Conservation (phyloP, 2,113 vertebrate genomes). For the Condylura cristata region DNA sequence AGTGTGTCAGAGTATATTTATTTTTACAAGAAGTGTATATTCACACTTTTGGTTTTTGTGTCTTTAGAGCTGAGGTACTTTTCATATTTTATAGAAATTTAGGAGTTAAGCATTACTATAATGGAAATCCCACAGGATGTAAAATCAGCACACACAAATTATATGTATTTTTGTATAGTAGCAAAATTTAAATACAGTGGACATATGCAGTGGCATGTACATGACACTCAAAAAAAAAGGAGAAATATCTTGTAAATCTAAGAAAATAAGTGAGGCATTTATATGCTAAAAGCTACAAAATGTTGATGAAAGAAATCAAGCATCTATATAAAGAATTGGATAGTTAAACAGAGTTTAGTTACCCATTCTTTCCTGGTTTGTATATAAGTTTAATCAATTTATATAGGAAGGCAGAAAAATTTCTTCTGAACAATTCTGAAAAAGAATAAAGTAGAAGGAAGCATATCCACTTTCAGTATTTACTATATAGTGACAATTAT, state of each 20-base stretch:
- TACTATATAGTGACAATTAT: background rate
- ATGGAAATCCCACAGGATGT: background rate
- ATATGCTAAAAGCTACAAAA: background rate
- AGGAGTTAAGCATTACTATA: background rate
- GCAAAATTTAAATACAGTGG: background rate
- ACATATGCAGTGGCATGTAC: background rate
- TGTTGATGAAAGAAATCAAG: conserved; percentile 23
- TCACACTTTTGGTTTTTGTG: background rate
- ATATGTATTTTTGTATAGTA: background rate
- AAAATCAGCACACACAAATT: background rate
- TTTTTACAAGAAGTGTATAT: conserved; percentile 11
- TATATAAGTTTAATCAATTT: background rate
- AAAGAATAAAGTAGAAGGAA: background rate
- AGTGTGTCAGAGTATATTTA: background rate
- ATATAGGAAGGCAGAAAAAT: background rate
- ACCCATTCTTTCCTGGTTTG: background rate
- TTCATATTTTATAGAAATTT: conserved; percentile 21
- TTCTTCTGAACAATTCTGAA: background rate
- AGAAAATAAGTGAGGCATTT: background rate
- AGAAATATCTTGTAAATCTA: background rate
- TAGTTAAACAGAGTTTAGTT: background rate
- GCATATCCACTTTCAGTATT: background rate
- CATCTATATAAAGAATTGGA: background rate
- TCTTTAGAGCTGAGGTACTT: background rate
- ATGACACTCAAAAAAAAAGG: background rate